phyloP scores from a whole-genome alignment of 2,797 vertebrate genomes.

The Tenualosa thibaudeaui region DNA sequence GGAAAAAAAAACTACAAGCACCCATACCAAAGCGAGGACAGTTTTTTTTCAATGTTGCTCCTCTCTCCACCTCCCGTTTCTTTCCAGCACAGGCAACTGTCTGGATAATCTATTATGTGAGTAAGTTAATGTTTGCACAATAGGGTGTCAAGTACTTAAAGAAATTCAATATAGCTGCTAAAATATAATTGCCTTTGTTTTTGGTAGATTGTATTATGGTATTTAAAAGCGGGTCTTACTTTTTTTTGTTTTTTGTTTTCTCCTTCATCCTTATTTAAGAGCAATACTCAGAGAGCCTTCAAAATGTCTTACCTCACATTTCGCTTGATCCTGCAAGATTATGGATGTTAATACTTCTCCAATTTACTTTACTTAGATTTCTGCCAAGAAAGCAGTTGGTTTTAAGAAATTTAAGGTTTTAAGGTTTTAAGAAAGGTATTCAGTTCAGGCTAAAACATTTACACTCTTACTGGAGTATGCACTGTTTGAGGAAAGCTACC shows the following conservation, averaged over 20 bases:
- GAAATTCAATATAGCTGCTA: conserved; percentile 44
- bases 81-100: conserved; percentile 7
- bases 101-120: not conserved
- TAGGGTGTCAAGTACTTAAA: conserved; percentile 14
- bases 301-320: conserved; percentile 30
- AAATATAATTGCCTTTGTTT: conserved; percentile 34
- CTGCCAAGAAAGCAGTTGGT: conserved; percentile 10
- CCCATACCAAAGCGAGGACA: conserved; percentile 22
- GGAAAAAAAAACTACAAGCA: conserved; percentile 39
- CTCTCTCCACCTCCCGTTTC: not conserved
- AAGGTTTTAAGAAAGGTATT: too few relatives aligned
- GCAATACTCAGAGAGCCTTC: conserved; percentile 44
- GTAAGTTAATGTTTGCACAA: conserved; percentile 38
- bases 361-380: not conserved
- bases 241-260: conserved; percentile 29
- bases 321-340: conserved; percentile 4
- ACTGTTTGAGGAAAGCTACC: conserved; percentile 21
- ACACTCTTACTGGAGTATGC: conserved; percentile 2
- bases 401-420: not conserved
- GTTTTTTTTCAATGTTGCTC: not conserved
- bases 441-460: not conserved
- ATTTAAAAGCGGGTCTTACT: conserved; percentile 26
- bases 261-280: conserved; percentile 25
- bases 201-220: conserved; percentile 33
- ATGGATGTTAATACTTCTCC: conserved; percentile 12